Percentiles rank a stretch among this genome's conserved stretches.
Conservation (phyloP, 1,140 invertebrate genomes). For the Zaprionus davidi region DNA sequence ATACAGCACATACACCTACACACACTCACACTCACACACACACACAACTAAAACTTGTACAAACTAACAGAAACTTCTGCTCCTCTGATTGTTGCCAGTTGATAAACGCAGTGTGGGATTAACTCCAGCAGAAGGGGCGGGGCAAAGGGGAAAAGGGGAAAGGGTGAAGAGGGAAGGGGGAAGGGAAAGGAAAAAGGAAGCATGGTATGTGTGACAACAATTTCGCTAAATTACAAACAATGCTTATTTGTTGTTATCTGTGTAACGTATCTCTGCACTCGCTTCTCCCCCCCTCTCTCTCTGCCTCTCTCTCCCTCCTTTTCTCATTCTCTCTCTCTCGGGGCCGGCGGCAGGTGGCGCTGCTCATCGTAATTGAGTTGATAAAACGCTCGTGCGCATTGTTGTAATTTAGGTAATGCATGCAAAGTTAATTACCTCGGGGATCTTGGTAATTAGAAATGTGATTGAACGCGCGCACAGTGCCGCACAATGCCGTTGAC, state of each 20-base stretch:
- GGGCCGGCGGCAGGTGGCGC: conserved; percentile 20
- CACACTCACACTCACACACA: conserved; percentile 11
- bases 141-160: neutral
- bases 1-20: conserved; percentile 24
- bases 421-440: conserved; percentile 80
- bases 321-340: conserved; percentile 24
- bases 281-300: neutral
- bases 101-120: conserved; percentile 53
- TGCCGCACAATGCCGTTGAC: conserved; percentile 22
- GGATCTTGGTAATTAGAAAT: conserved; percentile 79
- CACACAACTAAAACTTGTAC: conserved; percentile 8
- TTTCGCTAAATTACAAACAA: conserved; percentile 79
- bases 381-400: conserved; percentile 67
- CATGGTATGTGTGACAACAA: conserved; percentile 34
- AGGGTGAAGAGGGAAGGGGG: no score
- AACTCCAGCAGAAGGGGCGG: neutral
- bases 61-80: conserved; percentile 56
- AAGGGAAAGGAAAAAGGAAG: neutral
- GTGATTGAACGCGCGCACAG: conserved; percentile 70
- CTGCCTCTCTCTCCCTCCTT: neutral
- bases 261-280: conserved; percentile 61
- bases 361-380: conserved; percentile 70
- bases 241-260: conserved; percentile 82
- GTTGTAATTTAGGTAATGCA: conserved; percentile 78
- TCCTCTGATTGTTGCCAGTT: conserved; percentile 60